phyloP scores from a whole-genome alignment of 2,888 invertebrate genomes.

The Drosophila testacea region DNA sequence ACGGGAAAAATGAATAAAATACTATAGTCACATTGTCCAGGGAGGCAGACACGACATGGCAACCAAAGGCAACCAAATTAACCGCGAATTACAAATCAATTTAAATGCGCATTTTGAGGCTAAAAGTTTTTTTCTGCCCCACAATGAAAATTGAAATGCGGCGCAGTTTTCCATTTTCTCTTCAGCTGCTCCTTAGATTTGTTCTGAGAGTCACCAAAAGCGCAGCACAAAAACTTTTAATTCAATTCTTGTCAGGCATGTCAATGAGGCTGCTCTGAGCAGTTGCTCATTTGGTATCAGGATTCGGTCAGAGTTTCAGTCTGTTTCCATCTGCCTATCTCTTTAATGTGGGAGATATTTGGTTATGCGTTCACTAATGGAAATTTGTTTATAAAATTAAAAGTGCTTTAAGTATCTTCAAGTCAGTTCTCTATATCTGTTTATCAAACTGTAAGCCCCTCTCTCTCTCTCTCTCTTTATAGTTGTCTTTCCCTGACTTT shows the following conservation, averaged over 20 bases:
- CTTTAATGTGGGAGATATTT: constrained; percentile 36
- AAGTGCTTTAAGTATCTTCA: constrained; percentile 43
- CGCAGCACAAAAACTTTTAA: constrained; percentile 67
- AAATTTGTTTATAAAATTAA: constrained; percentile 57
- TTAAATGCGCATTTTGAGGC: constrained; percentile 61
- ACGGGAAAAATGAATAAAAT: constrained; percentile 55
- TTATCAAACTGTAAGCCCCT: neutral
- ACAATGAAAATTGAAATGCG: constrained; percentile 49
- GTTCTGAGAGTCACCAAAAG: constrained; percentile 13
- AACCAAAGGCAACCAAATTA: constrained; percentile 52
- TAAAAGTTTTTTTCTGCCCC: constrained; percentile 36
- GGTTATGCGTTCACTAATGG: constrained; percentile 14
- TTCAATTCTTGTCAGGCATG: constrained; percentile 77
- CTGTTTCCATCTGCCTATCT: constrained; percentile 1
- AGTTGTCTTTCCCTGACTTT: constrained; percentile 26
- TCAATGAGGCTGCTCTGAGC: constrained; percentile 58
- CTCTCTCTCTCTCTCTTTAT: neutral
- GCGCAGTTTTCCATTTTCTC: constrained; percentile 39
- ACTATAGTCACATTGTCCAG: constrained; percentile 30
- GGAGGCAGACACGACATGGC: neutral
- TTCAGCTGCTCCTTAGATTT: constrained; percentile 34
- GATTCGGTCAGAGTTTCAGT: neutral
- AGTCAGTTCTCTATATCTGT: neutral
- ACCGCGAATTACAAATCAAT: constrained; percentile 79
- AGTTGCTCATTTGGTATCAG: constrained; percentile 20